phyloP scores from a whole-genome alignment of 2,113 vertebrate species.

The Canis aureus region DNA sequence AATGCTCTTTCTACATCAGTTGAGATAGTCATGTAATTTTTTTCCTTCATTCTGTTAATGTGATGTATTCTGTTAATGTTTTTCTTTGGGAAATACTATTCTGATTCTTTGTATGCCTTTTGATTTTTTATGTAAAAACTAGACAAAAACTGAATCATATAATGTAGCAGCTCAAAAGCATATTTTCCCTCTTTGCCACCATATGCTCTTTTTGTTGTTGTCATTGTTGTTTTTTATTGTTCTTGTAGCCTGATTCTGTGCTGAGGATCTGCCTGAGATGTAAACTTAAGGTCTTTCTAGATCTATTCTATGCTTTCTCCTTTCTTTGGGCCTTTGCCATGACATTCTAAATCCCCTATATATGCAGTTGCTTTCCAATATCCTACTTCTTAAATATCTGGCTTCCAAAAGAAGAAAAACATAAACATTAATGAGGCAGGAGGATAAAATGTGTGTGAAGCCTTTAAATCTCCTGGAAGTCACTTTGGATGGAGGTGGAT shows the following conservation, averaged over 20 bases:
- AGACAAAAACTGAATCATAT: slow-evolving; percentile 12
- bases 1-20: too few species aligned
- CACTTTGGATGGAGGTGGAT: not conserved
- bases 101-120: too few species aligned
- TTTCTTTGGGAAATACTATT: too few species aligned
- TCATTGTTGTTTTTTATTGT: not conserved
- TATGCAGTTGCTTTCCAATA: not conserved
- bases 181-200: not conserved
- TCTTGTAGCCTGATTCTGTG: not conserved
- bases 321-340: not conserved
- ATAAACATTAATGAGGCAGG: not conserved
- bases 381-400: not conserved
- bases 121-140: too few species aligned
- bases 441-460: not conserved
- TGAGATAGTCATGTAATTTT: too few species aligned
- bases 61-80: too few species aligned
- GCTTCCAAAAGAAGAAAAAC: not conserved
- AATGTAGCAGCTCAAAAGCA: not conserved
- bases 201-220: not conserved
- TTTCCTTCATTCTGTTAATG: too few species aligned
- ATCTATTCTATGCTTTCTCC: not conserved
- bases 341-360: not conserved
- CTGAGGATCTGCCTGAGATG: not conserved
- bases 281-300: not conserved
- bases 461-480: not conserved